A percentile compares a stretch with the other conserved stretches of the same genome.
phyloP scores from a whole-genome alignment of 2,888 invertebrate species.

The Cremastinae sp. region DNA sequence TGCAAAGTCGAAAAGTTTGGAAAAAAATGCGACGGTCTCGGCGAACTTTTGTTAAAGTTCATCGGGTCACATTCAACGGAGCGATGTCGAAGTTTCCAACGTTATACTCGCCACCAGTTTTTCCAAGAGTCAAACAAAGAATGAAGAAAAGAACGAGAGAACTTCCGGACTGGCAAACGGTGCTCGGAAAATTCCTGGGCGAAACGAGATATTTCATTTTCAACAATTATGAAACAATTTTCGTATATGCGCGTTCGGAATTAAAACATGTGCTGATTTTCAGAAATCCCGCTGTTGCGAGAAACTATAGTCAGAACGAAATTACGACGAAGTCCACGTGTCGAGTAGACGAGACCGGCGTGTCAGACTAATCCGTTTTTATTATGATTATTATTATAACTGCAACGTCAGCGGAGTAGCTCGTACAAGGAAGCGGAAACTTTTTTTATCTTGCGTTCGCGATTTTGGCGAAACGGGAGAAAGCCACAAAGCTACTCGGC shows the following conservation, averaged over 20 bases:
- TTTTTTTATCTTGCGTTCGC: constrained; percentile 24
- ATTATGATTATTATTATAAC: constrained; percentile 7
- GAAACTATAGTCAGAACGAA: neutral
- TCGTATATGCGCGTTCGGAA: neutral
- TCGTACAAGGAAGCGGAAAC: constrained; percentile 39
- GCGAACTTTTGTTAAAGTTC: constrained; percentile 53
- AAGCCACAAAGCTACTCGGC: neutral
- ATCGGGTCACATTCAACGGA: constrained; percentile 55
- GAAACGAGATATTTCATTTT: neutral
- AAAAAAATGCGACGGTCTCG: constrained; percentile 7
- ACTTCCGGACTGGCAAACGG: constrained; percentile 25
- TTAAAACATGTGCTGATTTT: no score
- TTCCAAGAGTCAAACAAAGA: neutral
- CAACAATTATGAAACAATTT: neutral
- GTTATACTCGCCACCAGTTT: constrained; percentile 28
- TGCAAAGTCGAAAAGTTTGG: no score
- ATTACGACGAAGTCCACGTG: constrained; percentile 4
- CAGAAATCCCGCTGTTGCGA: neutral
- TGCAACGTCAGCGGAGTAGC: constrained; percentile 17
- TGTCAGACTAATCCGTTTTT: constrained; percentile 1
- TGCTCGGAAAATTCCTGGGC: neutral
- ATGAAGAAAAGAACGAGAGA: neutral
- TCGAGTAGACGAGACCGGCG: constrained; percentile 24
- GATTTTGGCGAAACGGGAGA: constrained; percentile 24
- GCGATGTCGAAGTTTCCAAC: constrained; percentile 42